A percentile compares a stretch with the other conserved stretches of the same genome.
These are phyloP conservation scores for Ceratotherium simum DNA, from an alignment of 2,113 vertebrate genomes.

Conservation along the genomic window DNA sequence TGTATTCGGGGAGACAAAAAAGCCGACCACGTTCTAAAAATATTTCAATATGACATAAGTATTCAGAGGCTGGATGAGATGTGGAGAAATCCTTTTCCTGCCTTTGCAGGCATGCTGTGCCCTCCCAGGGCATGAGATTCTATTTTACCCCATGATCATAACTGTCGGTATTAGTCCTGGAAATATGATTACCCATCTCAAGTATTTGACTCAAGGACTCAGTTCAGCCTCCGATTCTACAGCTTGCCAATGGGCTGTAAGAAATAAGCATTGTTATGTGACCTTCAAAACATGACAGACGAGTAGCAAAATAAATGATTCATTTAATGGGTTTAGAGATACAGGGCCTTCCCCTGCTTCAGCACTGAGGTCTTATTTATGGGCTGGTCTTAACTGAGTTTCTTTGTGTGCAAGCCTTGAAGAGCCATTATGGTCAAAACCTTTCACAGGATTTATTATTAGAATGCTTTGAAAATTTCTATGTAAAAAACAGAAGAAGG, in stretches of 20 bases:
- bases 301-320: constrained; percentile 82
- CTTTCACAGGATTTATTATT: constrained; percentile 79
- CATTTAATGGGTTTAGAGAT: constrained; percentile 80
- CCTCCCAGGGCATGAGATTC: not conserved
- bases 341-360: constrained; percentile 65
- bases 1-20: not conserved
- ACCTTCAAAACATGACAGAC: constrained; percentile 81
- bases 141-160: constrained; percentile 55
- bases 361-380: constrained; percentile 80
- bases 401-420: constrained; percentile 73
- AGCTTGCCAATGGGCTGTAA: constrained; percentile 55
- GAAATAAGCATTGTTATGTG: constrained; percentile 79
- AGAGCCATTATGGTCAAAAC: constrained; percentile 75
- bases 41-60: constrained; percentile 10
- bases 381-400: constrained; percentile 77
- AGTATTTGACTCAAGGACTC: constrained; percentile 80
- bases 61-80: not conserved
- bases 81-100: constrained; percentile 28
- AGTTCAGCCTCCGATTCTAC: constrained; percentile 60
- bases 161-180: constrained; percentile 61
- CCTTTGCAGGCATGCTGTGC: not conserved
- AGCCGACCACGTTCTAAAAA: not conserved
- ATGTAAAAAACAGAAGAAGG: constrained; percentile 67
- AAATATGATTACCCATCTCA: constrained; percentile 73
- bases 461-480: constrained; percentile 73